Conservation (phyloP, 2,888 invertebrate species). For the Xylota sylvarum region DNA sequence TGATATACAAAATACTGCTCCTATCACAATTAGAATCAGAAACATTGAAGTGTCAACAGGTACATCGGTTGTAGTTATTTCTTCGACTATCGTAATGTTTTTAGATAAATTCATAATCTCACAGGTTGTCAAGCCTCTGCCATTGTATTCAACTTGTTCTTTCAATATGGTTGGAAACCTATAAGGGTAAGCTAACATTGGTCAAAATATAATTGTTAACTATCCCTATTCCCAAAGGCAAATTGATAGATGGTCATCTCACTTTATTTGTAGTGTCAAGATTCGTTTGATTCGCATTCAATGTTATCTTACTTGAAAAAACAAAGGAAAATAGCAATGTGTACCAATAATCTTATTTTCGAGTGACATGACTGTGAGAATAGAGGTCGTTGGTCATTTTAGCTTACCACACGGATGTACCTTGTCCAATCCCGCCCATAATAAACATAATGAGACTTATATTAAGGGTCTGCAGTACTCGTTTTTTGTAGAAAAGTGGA, state of each 20-base stretch:
- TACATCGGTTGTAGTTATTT: neutral
- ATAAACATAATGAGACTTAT: slow-evolving; percentile 80
- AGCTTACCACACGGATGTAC: slow-evolving; percentile 83
- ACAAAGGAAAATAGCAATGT: too few species aligned
- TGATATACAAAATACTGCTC: slow-evolving; percentile 24
- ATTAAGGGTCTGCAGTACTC: slow-evolving; percentile 81
- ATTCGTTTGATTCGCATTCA: too few species aligned
- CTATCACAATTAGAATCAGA: slow-evolving; percentile 33
- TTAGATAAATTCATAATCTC: slow-evolving; percentile 29
- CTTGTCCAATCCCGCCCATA: slow-evolving; percentile 81
- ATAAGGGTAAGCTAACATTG: neutral
- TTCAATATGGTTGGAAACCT: slow-evolving; percentile 83
- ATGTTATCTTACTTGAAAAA: too few species aligned
- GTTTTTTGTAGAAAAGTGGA: slow-evolving; percentile 80
- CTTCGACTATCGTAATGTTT: slow-evolving; percentile 4
- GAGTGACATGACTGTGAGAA: too few species aligned
- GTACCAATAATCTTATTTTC: too few species aligned
- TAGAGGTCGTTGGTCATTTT: too few species aligned
- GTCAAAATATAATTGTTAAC: neutral
- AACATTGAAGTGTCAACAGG: slow-evolving; percentile 35
- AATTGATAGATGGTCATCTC: too few species aligned
- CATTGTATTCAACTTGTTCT: slow-evolving; percentile 80
- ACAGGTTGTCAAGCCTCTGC: slow-evolving; percentile 82
- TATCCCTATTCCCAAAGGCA: too few species aligned
- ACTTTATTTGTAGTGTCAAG: too few species aligned